phyloP scores from a whole-genome alignment of 2,113 vertebrate species.

The Pseudopipra pipra region DNA sequence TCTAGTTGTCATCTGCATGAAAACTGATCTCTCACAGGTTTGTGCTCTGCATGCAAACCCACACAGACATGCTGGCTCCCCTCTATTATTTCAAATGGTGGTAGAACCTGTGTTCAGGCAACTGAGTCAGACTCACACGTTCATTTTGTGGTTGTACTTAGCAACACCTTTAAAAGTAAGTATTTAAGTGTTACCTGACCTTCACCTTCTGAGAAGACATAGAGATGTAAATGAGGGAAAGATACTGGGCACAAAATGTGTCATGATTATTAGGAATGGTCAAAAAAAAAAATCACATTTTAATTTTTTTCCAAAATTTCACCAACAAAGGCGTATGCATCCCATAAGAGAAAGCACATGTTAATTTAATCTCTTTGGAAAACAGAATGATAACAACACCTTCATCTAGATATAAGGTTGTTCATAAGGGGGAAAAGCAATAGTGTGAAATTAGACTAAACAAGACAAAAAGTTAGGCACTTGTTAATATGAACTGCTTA shows the following conservation, averaged over 20 bases:
- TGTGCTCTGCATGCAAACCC: background rate
- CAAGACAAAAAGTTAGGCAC: background rate
- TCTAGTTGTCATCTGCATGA: background rate
- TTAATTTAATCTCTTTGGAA: background rate
- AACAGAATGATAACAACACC: background rate
- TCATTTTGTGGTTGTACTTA: background rate
- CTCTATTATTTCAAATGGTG: background rate
- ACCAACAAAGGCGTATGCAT: background rate
- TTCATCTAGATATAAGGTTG: background rate
- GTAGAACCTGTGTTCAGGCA: background rate
- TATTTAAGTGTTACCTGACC: background rate
- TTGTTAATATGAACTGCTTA: background rate
- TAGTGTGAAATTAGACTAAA: background rate
- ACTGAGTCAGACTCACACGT: background rate
- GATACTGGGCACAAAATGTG: background rate
- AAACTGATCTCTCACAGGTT: background rate
- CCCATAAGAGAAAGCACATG: background rate
- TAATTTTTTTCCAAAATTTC: background rate
- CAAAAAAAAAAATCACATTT: background rate
- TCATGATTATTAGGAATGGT: accelerated
- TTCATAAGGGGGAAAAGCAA: background rate
- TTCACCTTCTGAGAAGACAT: background rate
- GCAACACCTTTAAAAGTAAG: background rate
- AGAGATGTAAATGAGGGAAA: background rate
- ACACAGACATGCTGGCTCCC: accelerated